Conservation (phyloP, 1,140 invertebrate genomes). For the Brachionus asplanchnoidis region DNA sequence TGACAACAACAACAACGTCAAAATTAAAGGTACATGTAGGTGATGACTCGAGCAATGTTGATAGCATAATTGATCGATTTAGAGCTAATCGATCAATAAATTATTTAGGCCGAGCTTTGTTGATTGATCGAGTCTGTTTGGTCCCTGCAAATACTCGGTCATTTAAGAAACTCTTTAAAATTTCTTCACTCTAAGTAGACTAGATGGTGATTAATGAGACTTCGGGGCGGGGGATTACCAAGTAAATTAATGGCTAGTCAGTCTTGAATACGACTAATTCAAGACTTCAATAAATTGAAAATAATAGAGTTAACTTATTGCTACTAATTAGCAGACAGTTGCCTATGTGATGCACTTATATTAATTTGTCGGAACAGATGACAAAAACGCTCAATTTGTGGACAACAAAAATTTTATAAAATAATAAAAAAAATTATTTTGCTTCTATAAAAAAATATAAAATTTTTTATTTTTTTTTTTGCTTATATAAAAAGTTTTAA, state of each 20-base stretch:
- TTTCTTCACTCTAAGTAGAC: not conserved
- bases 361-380: not conserved
- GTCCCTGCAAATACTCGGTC: not conserved
- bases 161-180: not conserved
- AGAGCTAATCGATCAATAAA: not conserved
- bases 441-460: too few relatives aligned
- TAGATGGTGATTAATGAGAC: too few relatives aligned
- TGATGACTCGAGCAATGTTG: not conserved
- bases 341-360: not conserved
- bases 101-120: not conserved
- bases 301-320: not conserved
- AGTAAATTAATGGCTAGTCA: too few relatives aligned
- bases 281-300: not conserved
- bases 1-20: conserved; percentile 5
- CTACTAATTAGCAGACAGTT: not conserved
- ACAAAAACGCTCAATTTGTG: not conserved
- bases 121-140: not conserved
- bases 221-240: too few relatives aligned
- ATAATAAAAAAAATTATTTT: too few relatives aligned
- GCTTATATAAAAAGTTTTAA: too few relatives aligned
- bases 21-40: not conserved
- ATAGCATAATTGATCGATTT: not conserved
- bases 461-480: too few relatives aligned
- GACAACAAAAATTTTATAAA: too few relatives aligned
- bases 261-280: too few relatives aligned